phyloP scores from a whole-genome alignment of 2,797 vertebrate genomes.

The Leptoclinus maculatus region DNA sequence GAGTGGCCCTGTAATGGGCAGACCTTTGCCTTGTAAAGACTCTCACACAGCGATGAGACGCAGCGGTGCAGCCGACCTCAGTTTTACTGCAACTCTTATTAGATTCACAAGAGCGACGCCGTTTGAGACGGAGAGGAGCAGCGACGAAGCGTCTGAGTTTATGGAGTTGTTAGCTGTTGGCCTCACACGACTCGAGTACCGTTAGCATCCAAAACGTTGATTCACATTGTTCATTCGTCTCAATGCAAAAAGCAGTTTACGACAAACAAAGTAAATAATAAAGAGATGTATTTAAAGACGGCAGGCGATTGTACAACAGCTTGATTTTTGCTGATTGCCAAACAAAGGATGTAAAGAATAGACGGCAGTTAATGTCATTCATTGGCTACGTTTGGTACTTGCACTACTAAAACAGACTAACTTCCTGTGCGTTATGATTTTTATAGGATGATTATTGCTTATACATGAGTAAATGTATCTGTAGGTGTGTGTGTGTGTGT shows the following conservation, averaged over 20 bases:
- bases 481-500: neutral
- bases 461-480: neutral
- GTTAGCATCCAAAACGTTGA: neutral
- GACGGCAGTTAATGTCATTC: neutral
- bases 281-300: neutral
- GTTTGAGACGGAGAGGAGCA: slow-evolving; percentile 59
- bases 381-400: no score
- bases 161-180: slow-evolving; percentile 42
- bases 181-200: slow-evolving; percentile 25
- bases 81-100: slow-evolving; percentile 69
- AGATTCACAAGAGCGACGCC: slow-evolving; percentile 66
- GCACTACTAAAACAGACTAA: no score
- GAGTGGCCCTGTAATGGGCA: slow-evolving; percentile 34
- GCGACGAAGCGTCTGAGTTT: slow-evolving; percentile 45
- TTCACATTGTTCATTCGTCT: neutral
- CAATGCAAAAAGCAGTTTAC: neutral
- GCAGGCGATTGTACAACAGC: no score
- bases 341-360: neutral
- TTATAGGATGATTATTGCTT: no score
- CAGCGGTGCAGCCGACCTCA: slow-evolving; percentile 13
- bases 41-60: slow-evolving; percentile 38
- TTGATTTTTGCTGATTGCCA: no score
- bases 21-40: slow-evolving; percentile 47
- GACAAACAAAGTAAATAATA: neutral
- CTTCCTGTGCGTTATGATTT: no score